Evolutionary conservation across 2,113 vertebrate genomes (phyloP).

Genomic region (Rafetus swinhoei): DNA sequence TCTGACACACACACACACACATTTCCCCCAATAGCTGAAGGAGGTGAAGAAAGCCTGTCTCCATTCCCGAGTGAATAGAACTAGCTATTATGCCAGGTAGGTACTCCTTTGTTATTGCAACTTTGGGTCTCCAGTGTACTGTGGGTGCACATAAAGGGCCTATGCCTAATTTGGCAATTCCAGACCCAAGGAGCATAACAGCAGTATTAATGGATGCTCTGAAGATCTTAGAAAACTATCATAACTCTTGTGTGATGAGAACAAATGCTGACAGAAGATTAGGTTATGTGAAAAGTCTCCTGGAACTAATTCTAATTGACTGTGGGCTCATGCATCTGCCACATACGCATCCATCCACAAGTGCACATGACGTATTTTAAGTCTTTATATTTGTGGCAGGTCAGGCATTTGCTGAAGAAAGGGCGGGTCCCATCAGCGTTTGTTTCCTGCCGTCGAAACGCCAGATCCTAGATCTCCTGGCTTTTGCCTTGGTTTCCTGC

Average conservation of each 20-base stretch:
- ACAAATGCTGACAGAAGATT: neutral
- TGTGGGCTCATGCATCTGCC: neutral
- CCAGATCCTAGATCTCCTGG: conserved; percentile 4
- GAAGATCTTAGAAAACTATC: neutral
- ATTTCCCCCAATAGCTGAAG: neutral
- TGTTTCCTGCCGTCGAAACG: neutral
- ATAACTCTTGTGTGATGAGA: neutral
- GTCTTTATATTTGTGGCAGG: conserved; percentile 14
- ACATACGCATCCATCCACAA: neutral
- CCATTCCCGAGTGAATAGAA: neutral
- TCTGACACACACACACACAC: neutral
- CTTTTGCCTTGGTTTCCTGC: neutral
- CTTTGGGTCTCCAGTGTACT: neutral
- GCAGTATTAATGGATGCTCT: neutral
- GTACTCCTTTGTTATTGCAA: neutral
- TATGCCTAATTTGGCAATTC: neutral
- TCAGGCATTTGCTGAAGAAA: conserved; percentile 68
- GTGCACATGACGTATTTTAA: fast-evolving
- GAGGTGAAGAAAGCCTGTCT: neutral
- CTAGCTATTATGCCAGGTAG: neutral
- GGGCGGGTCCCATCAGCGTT: conserved; percentile 31
- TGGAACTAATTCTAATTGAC: neutral
- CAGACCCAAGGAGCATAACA: fast-evolving
- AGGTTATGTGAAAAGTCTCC: neutral
- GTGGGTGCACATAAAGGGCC: no score